Percentiles rank a stretch among this genome's conserved stretches.
phyloP scores from a whole-genome alignment of 2,113 vertebrate genomes.

The Seriola dumerili region DNA sequence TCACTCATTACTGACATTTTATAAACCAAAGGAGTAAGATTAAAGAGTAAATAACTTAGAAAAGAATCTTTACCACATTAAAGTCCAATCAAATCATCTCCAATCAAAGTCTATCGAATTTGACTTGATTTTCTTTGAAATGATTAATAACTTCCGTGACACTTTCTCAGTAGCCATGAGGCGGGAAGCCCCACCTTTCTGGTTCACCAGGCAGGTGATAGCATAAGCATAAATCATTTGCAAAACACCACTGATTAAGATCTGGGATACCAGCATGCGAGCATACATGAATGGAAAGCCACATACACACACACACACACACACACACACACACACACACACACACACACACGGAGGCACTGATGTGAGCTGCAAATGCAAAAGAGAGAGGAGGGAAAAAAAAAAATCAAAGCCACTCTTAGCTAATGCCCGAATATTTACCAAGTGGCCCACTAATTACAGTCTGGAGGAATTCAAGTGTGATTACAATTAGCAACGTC shows the following conservation, averaged over 20 bases:
- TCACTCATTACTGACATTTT: not conserved
- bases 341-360: not conserved
- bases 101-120: not conserved
- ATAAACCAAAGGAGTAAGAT: not conserved
- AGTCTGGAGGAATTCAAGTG: constrained; percentile 70
- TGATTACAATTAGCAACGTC: constrained; percentile 80
- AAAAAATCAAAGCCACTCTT: constrained; percentile 62
- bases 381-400: not conserved
- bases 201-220: constrained; percentile 47
- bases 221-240: constrained; percentile 49
- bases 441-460: constrained; percentile 74
- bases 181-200: constrained; percentile 24
- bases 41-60: not conserved
- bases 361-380: constrained; percentile 33
- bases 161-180: constrained; percentile 1
- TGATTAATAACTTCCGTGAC: constrained; percentile 19
- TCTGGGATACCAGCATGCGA: constrained; percentile 55
- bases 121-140: not conserved
- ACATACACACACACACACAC: not conserved
- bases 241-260: constrained; percentile 58
- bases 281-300: constrained; percentile 52
- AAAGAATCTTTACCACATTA: not conserved
- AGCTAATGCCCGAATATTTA: constrained; percentile 76
- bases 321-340: constrained; percentile 17
- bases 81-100: not conserved